Base-by-base conservation (phyloP, 1,140 invertebrate species). In the Drosophila paulistorum region DNA sequence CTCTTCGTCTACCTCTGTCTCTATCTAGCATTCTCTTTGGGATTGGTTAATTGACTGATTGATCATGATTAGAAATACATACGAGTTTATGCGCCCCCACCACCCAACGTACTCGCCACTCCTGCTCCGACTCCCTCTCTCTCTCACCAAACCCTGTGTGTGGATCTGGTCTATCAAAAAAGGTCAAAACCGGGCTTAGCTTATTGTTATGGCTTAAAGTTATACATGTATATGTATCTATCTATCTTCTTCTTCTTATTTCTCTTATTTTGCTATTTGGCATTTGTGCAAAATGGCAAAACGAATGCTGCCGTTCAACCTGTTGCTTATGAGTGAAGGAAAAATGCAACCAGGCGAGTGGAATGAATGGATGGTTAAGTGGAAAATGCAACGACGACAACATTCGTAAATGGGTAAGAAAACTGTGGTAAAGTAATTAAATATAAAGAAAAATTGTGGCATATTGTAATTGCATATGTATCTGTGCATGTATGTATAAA, bases 281-380 rank as follows among this genome's bases (percentile, higher is more conserved):
- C 83, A 87, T 87, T 87, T 87, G 65, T 30, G 70, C 70, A 73
- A 78, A 87, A 87, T 87, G 83, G 83, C 83, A 87, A 76, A 71
- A 71, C 65, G 20, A 78, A 51, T 63, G 45, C 26, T 64, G 58
- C n/a, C 41, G 64, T 66, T 87, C 66, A 87, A 86, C 82, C 82
- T 86, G 82, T 79, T 87, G 82, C 82, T 51, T 51, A 51, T 51
- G 17, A 51, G 45, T 51, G 45, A 23, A 51, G 11, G 37, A 39
- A 39, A 39, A 39, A 39, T 39, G 37, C 37, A 13, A 1, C 10
- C 37, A 13, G 37, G 37, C 37, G 11, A 39, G 11, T 39, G 37
- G 37, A 39, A 39, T 39, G 37, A 39, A 39, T 13, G 37, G 37
- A 39, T 39, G 37, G 37, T 39, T 39, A 39, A 51, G 45, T 51